phyloP scores from a whole-genome alignment of 37 sponge, comb jelly and placozoan genomes.

The Theonella swinhoei region DNA sequence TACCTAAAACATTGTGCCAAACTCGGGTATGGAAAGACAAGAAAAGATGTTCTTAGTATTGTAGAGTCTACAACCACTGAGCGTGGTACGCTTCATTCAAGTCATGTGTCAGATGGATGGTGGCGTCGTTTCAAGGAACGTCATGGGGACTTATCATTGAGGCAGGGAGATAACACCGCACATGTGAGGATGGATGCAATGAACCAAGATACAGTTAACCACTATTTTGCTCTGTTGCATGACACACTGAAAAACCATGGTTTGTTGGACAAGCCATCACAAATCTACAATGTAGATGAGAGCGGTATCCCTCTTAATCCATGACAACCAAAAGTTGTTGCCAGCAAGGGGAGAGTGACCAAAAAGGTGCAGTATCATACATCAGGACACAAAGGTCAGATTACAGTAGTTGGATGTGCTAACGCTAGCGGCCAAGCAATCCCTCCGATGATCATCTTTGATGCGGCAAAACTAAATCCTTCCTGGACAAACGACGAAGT shows the following conservation, averaged over 20 bases:
- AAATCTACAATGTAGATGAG: constrained; percentile 42
- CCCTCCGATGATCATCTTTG: constrained; percentile 45
- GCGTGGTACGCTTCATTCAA: no score
- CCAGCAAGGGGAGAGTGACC: constrained; percentile 3
- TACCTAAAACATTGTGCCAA: no score
- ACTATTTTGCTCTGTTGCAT: constrained; percentile 34
- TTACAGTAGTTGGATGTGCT: constrained; percentile 45
- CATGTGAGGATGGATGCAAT: constrained; percentile 17
- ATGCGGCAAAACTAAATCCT: constrained; percentile 24
- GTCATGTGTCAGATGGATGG: constrained; percentile 31
- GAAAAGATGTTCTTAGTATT: no score
- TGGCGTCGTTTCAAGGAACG: constrained; percentile 1
- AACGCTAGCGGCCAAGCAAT: constrained; percentile 35
- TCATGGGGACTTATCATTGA: not conserved
- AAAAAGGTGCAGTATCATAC: constrained; percentile 21
- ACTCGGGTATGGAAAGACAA: no score
- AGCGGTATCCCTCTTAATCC: constrained; percentile 49
- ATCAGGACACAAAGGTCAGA: constrained; percentile 38
- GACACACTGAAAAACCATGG: constrained; percentile 10
- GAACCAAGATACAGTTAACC: constrained; percentile 23
- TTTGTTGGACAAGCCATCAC: constrained; percentile 9
- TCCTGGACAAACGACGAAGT: constrained; percentile 35
- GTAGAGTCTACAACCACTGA: no score
- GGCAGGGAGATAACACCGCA: not conserved
- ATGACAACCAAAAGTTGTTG: constrained; percentile 15